These are phyloP conservation scores for Drosophila elegans DNA, from an alignment of 1,140 invertebrate genomes.

Conservation along the genomic window DNA sequence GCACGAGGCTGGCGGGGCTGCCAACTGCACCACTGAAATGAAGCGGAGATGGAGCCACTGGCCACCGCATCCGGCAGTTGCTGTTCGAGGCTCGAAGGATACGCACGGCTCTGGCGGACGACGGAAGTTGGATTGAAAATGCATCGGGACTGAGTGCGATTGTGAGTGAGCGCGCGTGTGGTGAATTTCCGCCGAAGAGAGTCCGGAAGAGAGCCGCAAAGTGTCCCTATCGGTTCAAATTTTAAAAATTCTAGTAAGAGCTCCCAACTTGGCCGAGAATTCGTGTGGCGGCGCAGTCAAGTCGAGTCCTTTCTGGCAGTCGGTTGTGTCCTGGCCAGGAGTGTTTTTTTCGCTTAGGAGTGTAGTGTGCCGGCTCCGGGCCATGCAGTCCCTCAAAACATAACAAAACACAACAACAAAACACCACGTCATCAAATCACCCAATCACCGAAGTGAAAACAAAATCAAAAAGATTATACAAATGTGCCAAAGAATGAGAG, in stretches of 20 bases:
- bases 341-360: slow-evolving; percentile 29
- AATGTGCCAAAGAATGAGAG: slow-evolving; percentile 61
- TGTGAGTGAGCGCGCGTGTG: slow-evolving; percentile 41
- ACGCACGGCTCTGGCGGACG: slow-evolving; percentile 73
- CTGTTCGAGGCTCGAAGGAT: slow-evolving; percentile 80
- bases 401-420: slow-evolving; percentile 39
- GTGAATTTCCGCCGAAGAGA: slow-evolving; percentile 70
- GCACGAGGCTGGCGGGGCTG: slow-evolving; percentile 40
- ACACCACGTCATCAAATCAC: slow-evolving; percentile 23
- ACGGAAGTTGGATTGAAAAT: slow-evolving; percentile 44
- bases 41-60: slow-evolving; percentile 1
- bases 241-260: slow-evolving; percentile 11
- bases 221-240: slow-evolving; percentile 9
- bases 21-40: slow-evolving; percentile 48
- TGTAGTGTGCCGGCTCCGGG: slow-evolving; percentile 54
- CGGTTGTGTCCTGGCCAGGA: slow-evolving; percentile 67
- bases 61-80: slow-evolving; percentile 53
- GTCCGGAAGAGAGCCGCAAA: slow-evolving; percentile 44
- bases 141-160: slow-evolving; percentile 43
- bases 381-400: slow-evolving; percentile 35
- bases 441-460: slow-evolving; percentile 39
- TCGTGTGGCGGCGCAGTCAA: slow-evolving; percentile 58
- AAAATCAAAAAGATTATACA: slow-evolving; percentile 27
- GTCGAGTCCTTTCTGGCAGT: slow-evolving; percentile 63
- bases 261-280: slow-evolving; percentile 17